Percentiles rank a stretch among this genome's conserved stretches.
phyloP scores from a whole-genome alignment of 2,113 vertebrate species.

The Engraulis encrasicolus region DNA sequence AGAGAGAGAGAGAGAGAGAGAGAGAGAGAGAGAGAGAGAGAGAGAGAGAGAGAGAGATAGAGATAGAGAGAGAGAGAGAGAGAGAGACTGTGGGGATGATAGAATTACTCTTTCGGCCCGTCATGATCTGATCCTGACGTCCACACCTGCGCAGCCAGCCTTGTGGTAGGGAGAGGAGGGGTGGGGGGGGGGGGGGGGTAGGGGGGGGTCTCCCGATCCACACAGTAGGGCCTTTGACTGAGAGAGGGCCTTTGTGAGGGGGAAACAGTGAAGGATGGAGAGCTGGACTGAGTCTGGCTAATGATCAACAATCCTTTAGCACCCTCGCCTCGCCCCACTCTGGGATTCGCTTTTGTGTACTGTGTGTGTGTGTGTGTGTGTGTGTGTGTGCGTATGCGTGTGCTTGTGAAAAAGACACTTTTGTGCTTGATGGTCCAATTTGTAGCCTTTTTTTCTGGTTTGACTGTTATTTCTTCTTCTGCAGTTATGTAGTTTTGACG shows the following conservation, averaged over 20 bases:
- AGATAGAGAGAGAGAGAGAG: too few relatives aligned
- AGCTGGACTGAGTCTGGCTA: not conserved
- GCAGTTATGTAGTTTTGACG: slow-evolving; percentile 3
- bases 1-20: too few relatives aligned
- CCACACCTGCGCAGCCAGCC: not conserved
- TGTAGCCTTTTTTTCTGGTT: too few relatives aligned
- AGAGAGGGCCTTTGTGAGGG: not conserved
- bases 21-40: not conserved
- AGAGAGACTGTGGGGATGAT: not conserved
- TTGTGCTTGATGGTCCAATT: too few relatives aligned
- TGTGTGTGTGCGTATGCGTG: not conserved
- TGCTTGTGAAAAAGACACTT: too few relatives aligned
- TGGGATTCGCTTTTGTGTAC: not conserved
- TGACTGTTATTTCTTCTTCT: not conserved
- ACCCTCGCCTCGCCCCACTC: not conserved
- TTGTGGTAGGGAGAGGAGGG: slow-evolving; percentile 23
- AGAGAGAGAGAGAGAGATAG: not conserved
- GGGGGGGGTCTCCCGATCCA: not conserved
- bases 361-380: not conserved
- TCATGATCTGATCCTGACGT: not conserved
- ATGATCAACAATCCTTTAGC: not conserved
- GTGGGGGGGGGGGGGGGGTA: too few relatives aligned
- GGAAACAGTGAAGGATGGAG: not conserved
- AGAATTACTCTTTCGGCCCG: not conserved
- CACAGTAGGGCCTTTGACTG: not conserved